Evolutionary conservation across 2,888 invertebrate species (phyloP).

Genomic region (Thecophora atra): DNA sequence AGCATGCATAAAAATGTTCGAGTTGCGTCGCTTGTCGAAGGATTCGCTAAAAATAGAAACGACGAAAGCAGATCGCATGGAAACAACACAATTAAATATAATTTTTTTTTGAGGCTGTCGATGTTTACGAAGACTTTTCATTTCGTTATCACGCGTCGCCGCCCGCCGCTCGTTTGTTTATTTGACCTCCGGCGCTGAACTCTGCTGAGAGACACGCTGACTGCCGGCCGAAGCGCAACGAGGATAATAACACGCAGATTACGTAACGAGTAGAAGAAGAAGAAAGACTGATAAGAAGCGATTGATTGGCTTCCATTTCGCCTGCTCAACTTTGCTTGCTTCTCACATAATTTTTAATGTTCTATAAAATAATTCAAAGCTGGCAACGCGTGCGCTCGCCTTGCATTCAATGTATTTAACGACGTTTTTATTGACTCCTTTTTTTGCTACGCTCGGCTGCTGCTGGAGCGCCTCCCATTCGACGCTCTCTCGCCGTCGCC

Average conservation of each 20-base stretch:
- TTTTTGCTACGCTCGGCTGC: background rate
- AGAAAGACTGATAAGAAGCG: no score
- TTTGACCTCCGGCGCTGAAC: background rate
- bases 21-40: no score
- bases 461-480: background rate
- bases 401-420: background rate
- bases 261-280: no score
- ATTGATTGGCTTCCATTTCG: background rate
- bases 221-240: no score
- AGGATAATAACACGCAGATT: no score
- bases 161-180: background rate
- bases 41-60: no score
- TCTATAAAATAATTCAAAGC: conserved; percentile 8
- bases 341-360: conserved; percentile 13
- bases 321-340: conserved; percentile 11
- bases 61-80: no score
- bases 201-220: no score
- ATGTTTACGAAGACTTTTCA: no score
- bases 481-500: background rate
- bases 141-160: background rate
- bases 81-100: no score
- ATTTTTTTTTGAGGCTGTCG: no score
- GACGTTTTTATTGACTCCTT: background rate
- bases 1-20: no score
- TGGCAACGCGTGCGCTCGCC: conserved; percentile 23